A percentile compares a stretch with the other conserved stretches of the same genome.
Evolutionary conservation across 2,888 invertebrate species (phyloP).

Genomic region (Pachymerium ferrugineum): DNA sequence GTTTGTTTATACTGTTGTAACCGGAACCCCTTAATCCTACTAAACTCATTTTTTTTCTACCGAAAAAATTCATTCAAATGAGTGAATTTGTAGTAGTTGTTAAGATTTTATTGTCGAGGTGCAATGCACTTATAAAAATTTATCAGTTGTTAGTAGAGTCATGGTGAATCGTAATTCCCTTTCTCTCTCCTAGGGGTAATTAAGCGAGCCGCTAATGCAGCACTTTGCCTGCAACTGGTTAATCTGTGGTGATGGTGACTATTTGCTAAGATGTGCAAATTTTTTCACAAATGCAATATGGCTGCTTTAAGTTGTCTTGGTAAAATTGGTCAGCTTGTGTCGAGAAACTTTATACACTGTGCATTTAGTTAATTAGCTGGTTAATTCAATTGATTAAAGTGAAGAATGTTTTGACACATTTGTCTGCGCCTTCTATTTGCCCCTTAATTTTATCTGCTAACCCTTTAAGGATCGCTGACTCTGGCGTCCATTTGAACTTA

Average conservation of each 20-base stretch:
- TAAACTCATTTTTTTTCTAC: no score
- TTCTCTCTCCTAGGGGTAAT: not conserved
- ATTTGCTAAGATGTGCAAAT: not conserved
- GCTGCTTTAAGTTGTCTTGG: no score
- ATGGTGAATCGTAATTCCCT: not conserved
- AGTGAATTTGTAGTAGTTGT: not conserved
- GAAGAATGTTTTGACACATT: no score
- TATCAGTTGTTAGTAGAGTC: not conserved
- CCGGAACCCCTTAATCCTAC: no score
- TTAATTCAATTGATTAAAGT: no score
- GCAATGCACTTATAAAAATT: not conserved
- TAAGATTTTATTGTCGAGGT: not conserved
- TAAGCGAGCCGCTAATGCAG: not conserved
- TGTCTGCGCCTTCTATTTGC: no score
- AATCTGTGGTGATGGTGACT: not conserved
- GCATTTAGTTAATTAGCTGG: no score
- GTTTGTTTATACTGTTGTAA: no score
- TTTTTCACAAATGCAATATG: no score
- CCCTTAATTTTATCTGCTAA: not conserved
- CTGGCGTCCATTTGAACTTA: not conserved
- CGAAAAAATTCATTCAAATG: not conserved
- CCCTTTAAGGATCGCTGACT: not conserved
- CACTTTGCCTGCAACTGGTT: not conserved
- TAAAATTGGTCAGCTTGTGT: no score
- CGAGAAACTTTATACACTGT: no score